Evolutionary conservation across 2,888 invertebrate species (phyloP).

Genomic region (Myopa tessellatipennis): DNA sequence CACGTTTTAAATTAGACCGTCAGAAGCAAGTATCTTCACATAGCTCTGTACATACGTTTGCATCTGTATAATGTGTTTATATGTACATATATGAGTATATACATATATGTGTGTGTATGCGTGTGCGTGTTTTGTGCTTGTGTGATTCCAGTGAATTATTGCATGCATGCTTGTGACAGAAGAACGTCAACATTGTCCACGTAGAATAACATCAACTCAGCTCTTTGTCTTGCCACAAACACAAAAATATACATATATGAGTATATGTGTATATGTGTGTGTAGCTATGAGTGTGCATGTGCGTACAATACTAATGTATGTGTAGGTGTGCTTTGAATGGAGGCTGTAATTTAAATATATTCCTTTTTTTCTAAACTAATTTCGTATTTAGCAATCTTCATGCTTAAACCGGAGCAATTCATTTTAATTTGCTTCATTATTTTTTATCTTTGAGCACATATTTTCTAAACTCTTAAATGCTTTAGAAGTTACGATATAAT

Average conservation of each 20-base stretch:
- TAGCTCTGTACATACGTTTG: neutral
- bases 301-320: neutral
- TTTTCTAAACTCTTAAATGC: too few species aligned
- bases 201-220: neutral
- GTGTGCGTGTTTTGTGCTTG: neutral
- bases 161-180: conserved; percentile 6
- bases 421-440: too few species aligned
- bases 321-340: neutral
- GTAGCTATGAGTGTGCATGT: neutral
- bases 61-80: too few species aligned
- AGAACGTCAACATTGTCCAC: neutral
- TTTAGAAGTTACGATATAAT: too few species aligned
- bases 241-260: neutral
- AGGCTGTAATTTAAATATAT: neutral
- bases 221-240: neutral
- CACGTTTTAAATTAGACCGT: neutral
- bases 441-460: too few species aligned
- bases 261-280: neutral
- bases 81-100: too few species aligned
- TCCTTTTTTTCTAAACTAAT: neutral
- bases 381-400: too few species aligned
- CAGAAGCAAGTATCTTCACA: too few species aligned
- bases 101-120: neutral
- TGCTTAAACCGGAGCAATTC: too few species aligned
- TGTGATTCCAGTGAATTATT: neutral